Evolutionary conservation across 2,113 vertebrate genomes (phyloP).

Genomic region (Poeciliopsis retropinna): DNA sequence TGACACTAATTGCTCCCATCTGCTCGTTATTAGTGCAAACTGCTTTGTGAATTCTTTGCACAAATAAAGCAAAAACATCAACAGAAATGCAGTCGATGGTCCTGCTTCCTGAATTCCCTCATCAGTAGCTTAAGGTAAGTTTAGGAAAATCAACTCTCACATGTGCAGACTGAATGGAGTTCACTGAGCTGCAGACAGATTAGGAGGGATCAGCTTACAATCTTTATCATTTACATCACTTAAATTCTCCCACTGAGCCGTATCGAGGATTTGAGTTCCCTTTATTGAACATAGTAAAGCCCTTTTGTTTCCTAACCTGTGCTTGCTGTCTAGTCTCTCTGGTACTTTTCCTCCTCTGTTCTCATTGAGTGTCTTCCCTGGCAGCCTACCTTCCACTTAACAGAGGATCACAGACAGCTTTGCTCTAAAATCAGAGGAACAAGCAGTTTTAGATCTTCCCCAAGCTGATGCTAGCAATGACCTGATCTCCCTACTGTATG

Average conservation of each 20-base stretch:
- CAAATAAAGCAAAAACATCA: neutral
- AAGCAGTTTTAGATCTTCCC: conserved; percentile 38
- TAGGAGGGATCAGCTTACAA: conserved; percentile 25
- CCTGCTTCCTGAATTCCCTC: neutral
- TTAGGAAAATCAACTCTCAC: conserved; percentile 8
- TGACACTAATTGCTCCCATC: neutral
- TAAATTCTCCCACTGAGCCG: conserved; percentile 7
- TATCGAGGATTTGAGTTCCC: neutral
- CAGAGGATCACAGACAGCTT: neutral
- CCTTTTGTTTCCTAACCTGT: neutral
- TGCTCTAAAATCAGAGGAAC: conserved; percentile 21
- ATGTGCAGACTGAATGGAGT: conserved; percentile 16
- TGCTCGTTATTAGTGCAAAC: neutral
- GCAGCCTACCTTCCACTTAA: conserved; percentile 15
- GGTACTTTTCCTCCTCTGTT: conserved; percentile 3
- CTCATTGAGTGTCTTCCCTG: conserved; percentile 10
- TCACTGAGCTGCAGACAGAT: conserved; percentile 8
- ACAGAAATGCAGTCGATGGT: neutral
- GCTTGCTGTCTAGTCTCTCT: conserved; percentile 10
- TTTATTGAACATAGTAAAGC: neutral
- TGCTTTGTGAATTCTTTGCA: neutral
- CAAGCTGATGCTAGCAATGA: conserved; percentile 39
- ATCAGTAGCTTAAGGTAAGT: conserved; percentile 12
- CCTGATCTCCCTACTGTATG: conserved; percentile 51
- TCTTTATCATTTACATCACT: conserved; percentile 13